Base-by-base conservation (phyloP, 2,113 vertebrate species). In the Burhinus oedicnemus region DNA sequence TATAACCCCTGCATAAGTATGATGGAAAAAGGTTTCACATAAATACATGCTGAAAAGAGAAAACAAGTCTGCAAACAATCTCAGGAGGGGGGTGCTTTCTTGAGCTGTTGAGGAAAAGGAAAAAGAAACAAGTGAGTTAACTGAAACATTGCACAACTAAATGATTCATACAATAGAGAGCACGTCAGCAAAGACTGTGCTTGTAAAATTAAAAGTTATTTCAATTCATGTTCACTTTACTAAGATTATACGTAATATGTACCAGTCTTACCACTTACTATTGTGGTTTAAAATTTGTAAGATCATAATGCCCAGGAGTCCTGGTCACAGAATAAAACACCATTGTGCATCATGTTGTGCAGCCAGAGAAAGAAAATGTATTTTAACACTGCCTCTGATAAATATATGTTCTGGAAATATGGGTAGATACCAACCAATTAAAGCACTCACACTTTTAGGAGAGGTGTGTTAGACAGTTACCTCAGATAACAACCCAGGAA, bases 1-100 rank as follows among this genome's bases (percentile, higher is more conserved):
- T 92, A 62, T 97, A 85, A 97, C 68, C 80, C 66, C 60, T 95
- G 68, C 54, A 74, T 57, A 95, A 96, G 70, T 49, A 78, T n/a
- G 83, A 81, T 85, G 71, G 82, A 42, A 79, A 95, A 96, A 83
- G 20, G 19, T 93, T 95, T 95, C 80, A 87, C 51, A 87, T 76
- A 92, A 90, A 92, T 84, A 74, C 51, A 32, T 19, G 27, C 47
- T 94, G 61, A 80, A 96, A 93, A 83, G 49, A 85, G 52, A 95
- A 96, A 97, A 83, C 11, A 91, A 92, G 32, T 83, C 93, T 90
- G 68, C 66, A 92, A 95, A 87, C 52, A 93, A 38, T 79, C 45
- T 51, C 90, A 38, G 47, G 38, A 83, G 95, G 82, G 93, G 38
- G 60, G 58, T 68, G 66, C 29, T 90, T 96, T 95, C 81, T 69